A percentile compares a stretch with the other conserved stretches of the same genome.
Evolutionary conservation across 2,888 invertebrate genomes (phyloP).

Genomic region (Coelinius sp.): DNA sequence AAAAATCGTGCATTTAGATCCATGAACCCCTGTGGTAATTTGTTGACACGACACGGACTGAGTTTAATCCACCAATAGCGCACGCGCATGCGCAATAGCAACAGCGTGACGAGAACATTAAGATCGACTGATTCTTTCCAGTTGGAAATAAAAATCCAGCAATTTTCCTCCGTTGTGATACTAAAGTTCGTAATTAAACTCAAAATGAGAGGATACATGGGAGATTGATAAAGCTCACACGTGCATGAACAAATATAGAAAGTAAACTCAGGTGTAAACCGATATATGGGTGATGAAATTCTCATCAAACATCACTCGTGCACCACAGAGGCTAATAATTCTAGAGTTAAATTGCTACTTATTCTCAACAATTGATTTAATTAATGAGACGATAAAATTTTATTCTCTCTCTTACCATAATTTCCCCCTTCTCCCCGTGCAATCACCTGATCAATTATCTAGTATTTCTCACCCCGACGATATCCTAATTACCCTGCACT

Average conservation of each 20-base stretch:
- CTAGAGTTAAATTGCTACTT: background rate
- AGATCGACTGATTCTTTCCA: slow-evolving; percentile 45
- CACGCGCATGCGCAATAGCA: slow-evolving; percentile 32
- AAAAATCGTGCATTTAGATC: slow-evolving; percentile 44
- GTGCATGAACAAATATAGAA: background rate
- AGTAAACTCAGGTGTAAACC: background rate
- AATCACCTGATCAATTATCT: slow-evolving; percentile 22
- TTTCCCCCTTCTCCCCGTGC: background rate
- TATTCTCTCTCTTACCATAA: background rate
- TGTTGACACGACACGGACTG: slow-evolving; percentile 3
- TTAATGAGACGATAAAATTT: too few species aligned
- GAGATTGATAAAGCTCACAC: background rate
- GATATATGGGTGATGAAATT: background rate
- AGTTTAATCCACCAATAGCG: background rate
- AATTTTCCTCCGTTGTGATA: slow-evolving; percentile 45
- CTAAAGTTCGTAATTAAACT: slow-evolving; percentile 32
- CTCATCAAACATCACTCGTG: background rate
- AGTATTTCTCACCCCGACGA: slow-evolving; percentile 11
- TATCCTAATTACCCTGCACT: slow-evolving; percentile 19
- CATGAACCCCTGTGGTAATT: slow-evolving; percentile 18
- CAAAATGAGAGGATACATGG: too few species aligned
- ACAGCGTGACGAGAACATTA: slow-evolving; percentile 57
- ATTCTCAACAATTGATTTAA: background rate
- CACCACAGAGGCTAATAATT: background rate
- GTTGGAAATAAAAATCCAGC: background rate